phyloP scores from a whole-genome alignment of 2,797 vertebrate species.

The Phataginus tetradactyla region DNA sequence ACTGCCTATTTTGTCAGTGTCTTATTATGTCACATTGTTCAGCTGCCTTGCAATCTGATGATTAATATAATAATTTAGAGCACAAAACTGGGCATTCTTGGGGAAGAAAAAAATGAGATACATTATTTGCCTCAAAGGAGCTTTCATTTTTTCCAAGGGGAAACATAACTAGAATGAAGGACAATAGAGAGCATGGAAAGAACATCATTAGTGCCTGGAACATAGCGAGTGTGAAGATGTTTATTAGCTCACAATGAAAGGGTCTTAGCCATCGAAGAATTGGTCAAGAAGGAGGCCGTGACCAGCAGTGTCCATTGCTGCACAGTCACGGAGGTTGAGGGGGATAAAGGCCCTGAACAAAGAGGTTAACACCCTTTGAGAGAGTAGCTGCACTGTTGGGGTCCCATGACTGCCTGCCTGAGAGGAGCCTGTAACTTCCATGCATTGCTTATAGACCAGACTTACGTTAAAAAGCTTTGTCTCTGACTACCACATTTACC shows the following conservation, averaged over 20 bases:
- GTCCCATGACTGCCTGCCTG: background rate
- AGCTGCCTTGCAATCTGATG: background rate
- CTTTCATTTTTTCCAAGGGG: background rate
- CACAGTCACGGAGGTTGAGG: background rate
- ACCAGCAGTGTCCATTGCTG: background rate
- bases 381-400: background rate
- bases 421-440: background rate
- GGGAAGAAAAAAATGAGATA: background rate
- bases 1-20: background rate
- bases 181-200: background rate
- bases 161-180: background rate
- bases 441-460: background rate
- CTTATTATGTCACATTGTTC: background rate
- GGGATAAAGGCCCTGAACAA: background rate
- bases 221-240: background rate
- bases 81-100: background rate
- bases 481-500: background rate
- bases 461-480: background rate
- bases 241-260: background rate
- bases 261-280: background rate
- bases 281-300: background rate
- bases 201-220: background rate
- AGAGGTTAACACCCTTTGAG: background rate
- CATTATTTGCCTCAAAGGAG: background rate
- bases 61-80: background rate